Conservation (phyloP, 2,113 vertebrate genomes). For the Phaethon lepturus region DNA sequence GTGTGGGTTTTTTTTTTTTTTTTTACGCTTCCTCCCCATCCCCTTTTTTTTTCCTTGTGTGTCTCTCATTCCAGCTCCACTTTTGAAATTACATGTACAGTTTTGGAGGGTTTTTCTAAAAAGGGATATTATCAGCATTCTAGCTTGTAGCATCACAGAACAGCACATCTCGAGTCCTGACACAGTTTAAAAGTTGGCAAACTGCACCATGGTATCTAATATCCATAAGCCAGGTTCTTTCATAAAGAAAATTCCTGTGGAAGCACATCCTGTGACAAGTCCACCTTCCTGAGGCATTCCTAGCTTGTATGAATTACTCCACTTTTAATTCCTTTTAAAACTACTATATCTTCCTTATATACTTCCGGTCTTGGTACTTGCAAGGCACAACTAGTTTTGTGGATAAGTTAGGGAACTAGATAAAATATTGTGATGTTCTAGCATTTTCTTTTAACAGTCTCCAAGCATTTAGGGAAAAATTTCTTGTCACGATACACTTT, state of each 20-base stretch:
- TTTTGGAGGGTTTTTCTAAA: not conserved
- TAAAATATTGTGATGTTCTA: not conserved
- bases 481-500: not conserved
- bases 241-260: not conserved
- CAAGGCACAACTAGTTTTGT: not conserved
- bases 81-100: not conserved
- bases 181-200: not conserved
- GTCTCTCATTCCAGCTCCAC: not conserved
- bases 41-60: not conserved
- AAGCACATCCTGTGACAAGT: not conserved
- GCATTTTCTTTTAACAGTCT: not conserved
- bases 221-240: not conserved
- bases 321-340: not conserved
- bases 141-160: not conserved
- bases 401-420: not conserved
- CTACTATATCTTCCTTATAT: accelerated
- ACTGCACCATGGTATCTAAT: not conserved
- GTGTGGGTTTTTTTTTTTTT: not conserved
- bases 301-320: not conserved
- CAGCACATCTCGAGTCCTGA: not conserved
- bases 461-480: not conserved
- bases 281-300: not conserved
- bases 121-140: not conserved
- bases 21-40: accelerated
- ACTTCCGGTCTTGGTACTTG: not conserved